Percentiles rank a stretch among this genome's conserved stretches.
phyloP scores from a whole-genome alignment of 53 echinoderm and acorn worm species.

The Zoroaster sp. region DNA sequence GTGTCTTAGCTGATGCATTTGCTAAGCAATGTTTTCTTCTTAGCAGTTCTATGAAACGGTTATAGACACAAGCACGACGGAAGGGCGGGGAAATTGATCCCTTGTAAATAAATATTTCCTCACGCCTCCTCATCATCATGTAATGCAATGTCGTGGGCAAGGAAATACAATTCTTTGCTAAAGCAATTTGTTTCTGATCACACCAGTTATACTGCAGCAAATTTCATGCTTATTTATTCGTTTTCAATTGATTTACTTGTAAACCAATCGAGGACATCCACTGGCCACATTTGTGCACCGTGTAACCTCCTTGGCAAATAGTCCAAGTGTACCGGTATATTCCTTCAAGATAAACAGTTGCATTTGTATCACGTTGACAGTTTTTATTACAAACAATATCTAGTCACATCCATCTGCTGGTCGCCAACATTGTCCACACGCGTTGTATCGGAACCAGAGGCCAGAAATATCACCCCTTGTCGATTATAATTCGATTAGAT shows the following conservation, averaged over 20 bases:
- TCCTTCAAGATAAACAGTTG: not conserved
- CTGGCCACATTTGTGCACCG: not conserved
- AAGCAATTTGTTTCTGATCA: not conserved
- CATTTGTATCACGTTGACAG: not conserved
- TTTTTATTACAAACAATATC: not conserved
- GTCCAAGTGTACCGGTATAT: not conserved
- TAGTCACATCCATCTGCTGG: not conserved
- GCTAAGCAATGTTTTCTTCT: too few relatives aligned
- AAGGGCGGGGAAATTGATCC: too few relatives aligned
- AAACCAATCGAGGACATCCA: not conserved
- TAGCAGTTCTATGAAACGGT: too few relatives aligned
- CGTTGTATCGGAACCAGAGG: not conserved
- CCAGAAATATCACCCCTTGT: not conserved
- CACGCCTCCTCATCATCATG: too few relatives aligned
- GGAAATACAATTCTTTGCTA: not conserved
- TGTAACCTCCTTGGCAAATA: not conserved
- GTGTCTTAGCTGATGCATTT: too few relatives aligned
- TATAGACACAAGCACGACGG: too few relatives aligned
- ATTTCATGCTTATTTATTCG: not conserved
- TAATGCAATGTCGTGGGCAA: not conserved
- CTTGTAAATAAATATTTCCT: too few relatives aligned
- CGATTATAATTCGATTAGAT: conserved; percentile 20
- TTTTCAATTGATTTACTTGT: not conserved
- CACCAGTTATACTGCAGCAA: not conserved
- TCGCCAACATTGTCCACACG: not conserved